These are phyloP conservation scores for Tauraco erythrolophus DNA, from an alignment of 2,113 vertebrate species.

Conservation along the genomic window DNA sequence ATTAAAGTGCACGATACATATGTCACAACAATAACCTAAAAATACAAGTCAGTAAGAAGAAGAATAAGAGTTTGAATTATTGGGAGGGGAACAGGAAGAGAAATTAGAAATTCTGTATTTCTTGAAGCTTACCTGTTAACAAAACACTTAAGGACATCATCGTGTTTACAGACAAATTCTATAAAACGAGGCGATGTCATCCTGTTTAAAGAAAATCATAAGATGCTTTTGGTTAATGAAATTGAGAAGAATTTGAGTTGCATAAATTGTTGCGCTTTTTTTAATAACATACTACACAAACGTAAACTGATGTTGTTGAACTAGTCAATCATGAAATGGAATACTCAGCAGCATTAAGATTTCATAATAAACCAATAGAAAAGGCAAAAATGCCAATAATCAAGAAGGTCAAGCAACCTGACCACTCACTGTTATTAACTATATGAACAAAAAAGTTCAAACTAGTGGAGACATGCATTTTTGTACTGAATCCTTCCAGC, in stretches of 20 bases:
- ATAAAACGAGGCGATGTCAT: conserved; percentile 98
- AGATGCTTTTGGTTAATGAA: not conserved
- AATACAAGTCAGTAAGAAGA: not conserved
- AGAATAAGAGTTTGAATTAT: not conserved
- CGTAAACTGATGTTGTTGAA: not conserved
- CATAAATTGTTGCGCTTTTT: fast-evolving
- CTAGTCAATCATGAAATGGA: not conserved
- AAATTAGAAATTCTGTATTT: not conserved
- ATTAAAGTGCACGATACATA: not conserved
- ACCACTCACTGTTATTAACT: not conserved
- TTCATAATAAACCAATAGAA: not conserved
- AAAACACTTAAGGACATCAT: conserved; percentile 97
- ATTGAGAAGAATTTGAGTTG: not conserved
- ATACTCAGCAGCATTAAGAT: not conserved
- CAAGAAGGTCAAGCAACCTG: not conserved
- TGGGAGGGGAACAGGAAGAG: fast-evolving
- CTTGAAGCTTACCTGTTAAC: conserved; percentile 88
- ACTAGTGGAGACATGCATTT: not conserved
- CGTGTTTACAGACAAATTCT: conserved; percentile 98
- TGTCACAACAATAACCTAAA: not conserved
- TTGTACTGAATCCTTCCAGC: not conserved
- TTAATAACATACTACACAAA: not conserved
- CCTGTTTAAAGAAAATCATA: conserved; percentile 71
- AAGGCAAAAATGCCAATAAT: not conserved
- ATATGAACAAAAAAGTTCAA: not conserved